These are phyloP conservation scores for Pogonognathellus flavescens DNA, from an alignment of 1,140 invertebrate species.

Conservation along the genomic window DNA sequence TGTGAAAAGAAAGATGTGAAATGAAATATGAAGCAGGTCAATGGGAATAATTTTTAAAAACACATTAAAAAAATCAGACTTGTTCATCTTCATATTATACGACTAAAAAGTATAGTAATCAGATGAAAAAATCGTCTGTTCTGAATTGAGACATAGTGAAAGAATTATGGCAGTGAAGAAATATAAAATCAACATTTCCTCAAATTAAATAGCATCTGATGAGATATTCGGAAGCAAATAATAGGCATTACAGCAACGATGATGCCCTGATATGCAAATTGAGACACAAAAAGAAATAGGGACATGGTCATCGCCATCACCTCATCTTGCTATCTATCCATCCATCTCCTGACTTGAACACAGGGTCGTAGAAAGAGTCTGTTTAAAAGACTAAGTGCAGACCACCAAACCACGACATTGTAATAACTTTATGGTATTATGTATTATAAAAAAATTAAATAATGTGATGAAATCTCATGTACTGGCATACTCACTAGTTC, in stretches of 20 bases:
- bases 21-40: constrained; percentile 47
- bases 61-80: background rate
- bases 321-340: background rate
- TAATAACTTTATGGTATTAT: background rate
- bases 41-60: constrained; percentile 6
- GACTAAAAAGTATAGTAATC: background rate
- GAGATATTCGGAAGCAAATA: background rate
- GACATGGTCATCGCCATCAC: constrained; percentile 45
- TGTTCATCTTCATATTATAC: background rate
- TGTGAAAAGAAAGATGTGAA: background rate
- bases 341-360: constrained; percentile 3
- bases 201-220: background rate
- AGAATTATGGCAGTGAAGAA: background rate
- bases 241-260: constrained; percentile 10
- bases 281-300: constrained; percentile 37
- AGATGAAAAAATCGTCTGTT: background rate
- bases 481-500: background rate
- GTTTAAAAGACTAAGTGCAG: background rate
- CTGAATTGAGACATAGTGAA: background rate
- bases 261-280: constrained; percentile 48
- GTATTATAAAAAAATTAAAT: background rate
- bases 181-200: constrained; percentile 6
- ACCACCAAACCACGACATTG: background rate
- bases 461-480: too few relatives aligned
- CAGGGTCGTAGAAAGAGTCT: constrained; percentile 3